These are phyloP conservation scores for Trachelus stipa DNA, from an alignment of 2,888 invertebrate species.

Conservation along the genomic window DNA sequence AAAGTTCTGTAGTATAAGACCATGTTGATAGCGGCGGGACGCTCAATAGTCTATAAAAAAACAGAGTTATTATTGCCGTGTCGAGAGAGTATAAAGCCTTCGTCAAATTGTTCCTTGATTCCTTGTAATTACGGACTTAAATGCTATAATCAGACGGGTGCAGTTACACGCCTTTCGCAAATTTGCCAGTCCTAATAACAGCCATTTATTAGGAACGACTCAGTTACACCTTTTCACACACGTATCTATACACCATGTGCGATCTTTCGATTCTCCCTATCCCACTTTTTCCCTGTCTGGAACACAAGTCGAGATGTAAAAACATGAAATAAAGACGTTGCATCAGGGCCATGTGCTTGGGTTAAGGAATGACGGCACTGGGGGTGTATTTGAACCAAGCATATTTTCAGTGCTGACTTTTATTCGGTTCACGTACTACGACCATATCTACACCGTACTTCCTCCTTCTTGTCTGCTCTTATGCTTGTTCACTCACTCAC, in stretches of 20 bases:
- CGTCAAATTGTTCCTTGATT: not conserved
- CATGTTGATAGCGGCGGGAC: not conserved
- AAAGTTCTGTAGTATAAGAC: not conserved
- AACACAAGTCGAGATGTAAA: constrained; percentile 22
- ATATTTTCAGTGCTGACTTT: constrained; percentile 43
- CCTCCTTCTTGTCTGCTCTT: not conserved
- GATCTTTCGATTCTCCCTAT: not conserved
- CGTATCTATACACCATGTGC: not conserved
- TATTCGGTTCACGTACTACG: constrained; percentile 44
- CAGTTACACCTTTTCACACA: not conserved
- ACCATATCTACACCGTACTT: not conserved
- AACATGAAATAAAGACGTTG: constrained; percentile 42
- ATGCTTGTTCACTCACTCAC: constrained; percentile 7
- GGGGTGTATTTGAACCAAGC: constrained; percentile 25
- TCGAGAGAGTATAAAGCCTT: not conserved
- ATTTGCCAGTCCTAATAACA: not conserved
- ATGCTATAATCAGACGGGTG: not conserved
- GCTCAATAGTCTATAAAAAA: not conserved
- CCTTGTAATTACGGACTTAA: not conserved
- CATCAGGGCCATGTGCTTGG: constrained; percentile 16
- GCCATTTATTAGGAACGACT: not conserved
- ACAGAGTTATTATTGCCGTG: not conserved
- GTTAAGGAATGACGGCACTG: not conserved
- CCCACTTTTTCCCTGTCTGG: not conserved
- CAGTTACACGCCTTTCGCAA: not conserved